These are phyloP conservation scores for Echiichthys vipera DNA, from an alignment of 2,797 vertebrate genomes.

Conservation along the genomic window DNA sequence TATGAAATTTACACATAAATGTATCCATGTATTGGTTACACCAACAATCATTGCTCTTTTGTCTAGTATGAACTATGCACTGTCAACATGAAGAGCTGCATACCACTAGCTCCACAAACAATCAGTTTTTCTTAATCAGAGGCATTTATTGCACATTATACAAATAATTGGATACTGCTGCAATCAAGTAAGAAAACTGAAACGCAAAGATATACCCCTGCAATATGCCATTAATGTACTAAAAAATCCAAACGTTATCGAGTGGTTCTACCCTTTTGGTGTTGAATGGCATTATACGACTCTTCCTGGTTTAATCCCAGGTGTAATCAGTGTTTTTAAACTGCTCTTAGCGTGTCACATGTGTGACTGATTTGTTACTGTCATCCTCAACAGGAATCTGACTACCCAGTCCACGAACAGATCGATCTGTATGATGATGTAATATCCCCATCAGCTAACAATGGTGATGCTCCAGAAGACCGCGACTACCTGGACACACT, in stretches of 20 bases:
- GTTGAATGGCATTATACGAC: neutral
- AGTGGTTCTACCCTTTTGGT: neutral
- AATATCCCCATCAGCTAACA: constrained; percentile 98
- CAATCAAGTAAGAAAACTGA: neutral
- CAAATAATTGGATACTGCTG: neutral
- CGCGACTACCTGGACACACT: constrained; percentile 96
- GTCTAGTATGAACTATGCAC: neutral
- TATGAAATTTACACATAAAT: neutral
- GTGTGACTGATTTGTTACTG: neutral
- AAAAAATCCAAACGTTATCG: neutral
- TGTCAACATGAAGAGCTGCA: neutral
- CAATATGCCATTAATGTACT: neutral
- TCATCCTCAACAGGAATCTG: constrained; percentile 88
- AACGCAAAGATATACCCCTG: neutral
- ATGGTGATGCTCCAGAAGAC: constrained; percentile 98
- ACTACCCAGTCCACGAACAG: constrained; percentile 97
- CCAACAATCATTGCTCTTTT: neutral
- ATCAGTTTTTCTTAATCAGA: too few species aligned
- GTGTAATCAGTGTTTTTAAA: neutral
- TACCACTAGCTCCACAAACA: neutral
- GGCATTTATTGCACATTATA: neutral
- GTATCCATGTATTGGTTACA: too few species aligned
- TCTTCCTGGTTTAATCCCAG: neutral
- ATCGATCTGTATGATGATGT: constrained; percentile 99
- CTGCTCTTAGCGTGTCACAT: neutral